These are phyloP conservation scores for Phalacrocorax carbo DNA, from an alignment of 2,113 vertebrate genomes.

Conservation along the genomic window DNA sequence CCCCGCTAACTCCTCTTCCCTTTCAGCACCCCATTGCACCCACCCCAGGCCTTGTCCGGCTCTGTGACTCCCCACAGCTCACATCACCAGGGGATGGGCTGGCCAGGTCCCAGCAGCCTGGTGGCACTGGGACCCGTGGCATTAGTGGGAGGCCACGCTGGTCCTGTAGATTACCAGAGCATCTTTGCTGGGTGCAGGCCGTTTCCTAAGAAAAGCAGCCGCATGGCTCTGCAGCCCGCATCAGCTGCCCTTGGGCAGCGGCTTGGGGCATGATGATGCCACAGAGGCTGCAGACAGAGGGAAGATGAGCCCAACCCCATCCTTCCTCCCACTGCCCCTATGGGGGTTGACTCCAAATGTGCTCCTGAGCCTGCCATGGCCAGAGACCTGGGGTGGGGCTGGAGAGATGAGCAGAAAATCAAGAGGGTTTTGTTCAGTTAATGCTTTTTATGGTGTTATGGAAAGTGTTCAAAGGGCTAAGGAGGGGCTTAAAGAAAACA, in stretches of 20 bases:
- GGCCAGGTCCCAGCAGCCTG: background rate
- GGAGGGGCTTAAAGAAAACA: background rate
- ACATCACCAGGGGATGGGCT: background rate
- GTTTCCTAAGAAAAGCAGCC: background rate
- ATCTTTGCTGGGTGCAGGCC: background rate
- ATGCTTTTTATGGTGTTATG: background rate
- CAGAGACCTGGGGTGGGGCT: background rate
- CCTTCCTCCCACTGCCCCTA: background rate
- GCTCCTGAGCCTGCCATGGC: background rate
- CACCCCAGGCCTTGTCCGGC: background rate
- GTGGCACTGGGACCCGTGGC: background rate
- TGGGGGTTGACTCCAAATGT: background rate
- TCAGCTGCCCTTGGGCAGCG: accelerated
- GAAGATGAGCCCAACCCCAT: background rate
- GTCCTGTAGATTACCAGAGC: background rate
- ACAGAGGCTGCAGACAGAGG: background rate
- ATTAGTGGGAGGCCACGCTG: background rate
- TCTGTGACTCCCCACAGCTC: background rate
- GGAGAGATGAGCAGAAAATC: background rate
- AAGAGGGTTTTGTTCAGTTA: background rate
- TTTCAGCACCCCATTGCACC: background rate
- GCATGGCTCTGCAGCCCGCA: background rate
- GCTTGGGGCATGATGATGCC: accelerated
- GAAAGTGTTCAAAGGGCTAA: background rate
- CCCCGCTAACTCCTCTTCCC: background rate